Evolutionary conservation across 2,797 vertebrate genomes (phyloP), one percentile per base, ranked within the genome.

Genomic region (Fringilla coelebs): DNA sequence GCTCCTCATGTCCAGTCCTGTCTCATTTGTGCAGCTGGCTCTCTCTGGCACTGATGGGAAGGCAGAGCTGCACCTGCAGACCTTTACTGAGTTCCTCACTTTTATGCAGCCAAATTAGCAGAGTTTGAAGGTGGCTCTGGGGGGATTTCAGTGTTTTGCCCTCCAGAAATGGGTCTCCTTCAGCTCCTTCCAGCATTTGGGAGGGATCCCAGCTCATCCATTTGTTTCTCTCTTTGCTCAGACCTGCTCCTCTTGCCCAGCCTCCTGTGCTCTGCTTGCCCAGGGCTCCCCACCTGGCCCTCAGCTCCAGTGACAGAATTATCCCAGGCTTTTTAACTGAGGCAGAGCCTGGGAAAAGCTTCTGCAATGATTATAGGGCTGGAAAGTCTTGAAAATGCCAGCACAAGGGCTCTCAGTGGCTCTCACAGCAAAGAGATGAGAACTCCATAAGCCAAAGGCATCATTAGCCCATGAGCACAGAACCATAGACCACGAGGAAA

Each of bases 381-480:
- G 82, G 57, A 80, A 91, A 80, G 57, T 43, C 72, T 58, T 72
- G 73, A 40, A 67, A 51, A 43, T 20, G 49, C 70, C n/a, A 6
- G 66, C 66, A 95, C 79, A 55, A 91, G 93, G 73, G 82, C 89
- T 91, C 82, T 92, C 18, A 2, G 54, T 86, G 90, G 61, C 79
- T 94, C 82, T 92, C 88, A 72, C 28, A 74, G 75, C 8, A 3
- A 41, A 60, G 74, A 92, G 82, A 29, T 19, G 51, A 75, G 76
- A 88, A 78, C 88, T 48, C 65, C 76, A 70, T 8, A 7, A 78
- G 58, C 68, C 85, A 71, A 66, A 92, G 89, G 73, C 43, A 13
- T 90, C 70, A 62, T 93, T 78, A 91, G 66, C 68, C 57, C 76
- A 77, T 57, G 22, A 78, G 43, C 73, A 65, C 68, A 14, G 36